These are phyloP conservation scores for Periophthalmodon schlosseri DNA, from an alignment of 2,113 vertebrate genomes.

Conservation along the genomic window DNA sequence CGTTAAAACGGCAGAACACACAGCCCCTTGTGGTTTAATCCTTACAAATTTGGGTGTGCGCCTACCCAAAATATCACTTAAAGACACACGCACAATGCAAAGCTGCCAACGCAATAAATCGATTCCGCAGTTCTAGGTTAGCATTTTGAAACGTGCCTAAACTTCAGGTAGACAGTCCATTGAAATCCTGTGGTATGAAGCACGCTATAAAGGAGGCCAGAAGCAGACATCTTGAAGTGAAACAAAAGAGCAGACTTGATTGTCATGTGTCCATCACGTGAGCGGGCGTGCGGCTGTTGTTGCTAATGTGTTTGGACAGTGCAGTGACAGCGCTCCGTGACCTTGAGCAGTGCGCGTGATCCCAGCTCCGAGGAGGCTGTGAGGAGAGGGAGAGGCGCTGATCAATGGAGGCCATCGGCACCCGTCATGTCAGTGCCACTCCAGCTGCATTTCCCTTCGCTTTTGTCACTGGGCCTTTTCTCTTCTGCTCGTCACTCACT, in stretches of 20 bases:
- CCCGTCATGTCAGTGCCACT: constrained; percentile 75
- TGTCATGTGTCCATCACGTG: constrained; percentile 78
- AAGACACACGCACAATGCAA: background rate
- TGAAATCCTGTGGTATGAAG: background rate
- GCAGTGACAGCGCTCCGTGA: constrained; percentile 78
- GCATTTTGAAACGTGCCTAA: background rate
- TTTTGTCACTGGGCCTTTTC: constrained; percentile 68
- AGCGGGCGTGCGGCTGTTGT: constrained; percentile 51
- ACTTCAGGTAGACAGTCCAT: background rate
- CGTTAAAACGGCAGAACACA: too few relatives aligned
- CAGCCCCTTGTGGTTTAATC: too few relatives aligned
- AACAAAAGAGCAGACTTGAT: constrained; percentile 63
- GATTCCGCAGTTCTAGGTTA: background rate
- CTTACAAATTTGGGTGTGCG: background rate
- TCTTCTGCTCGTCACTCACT: constrained; percentile 68
- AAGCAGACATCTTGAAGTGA: constrained; percentile 31
- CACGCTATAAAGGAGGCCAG: constrained; percentile 42
- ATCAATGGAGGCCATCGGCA: constrained; percentile 78
- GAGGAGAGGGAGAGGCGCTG: constrained; percentile 71
- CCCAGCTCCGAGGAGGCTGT: constrained; percentile 66
- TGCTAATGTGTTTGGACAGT: constrained; percentile 75
- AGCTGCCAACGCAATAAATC: background rate
- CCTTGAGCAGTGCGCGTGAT: constrained; percentile 77
- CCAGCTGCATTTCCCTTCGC: constrained; percentile 60
- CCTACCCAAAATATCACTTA: background rate